A percentile compares a stretch with the other conserved stretches of the same genome.
Conservation (phyloP, 2,888 invertebrate species). For the Hydrotaea diabolus region DNA sequence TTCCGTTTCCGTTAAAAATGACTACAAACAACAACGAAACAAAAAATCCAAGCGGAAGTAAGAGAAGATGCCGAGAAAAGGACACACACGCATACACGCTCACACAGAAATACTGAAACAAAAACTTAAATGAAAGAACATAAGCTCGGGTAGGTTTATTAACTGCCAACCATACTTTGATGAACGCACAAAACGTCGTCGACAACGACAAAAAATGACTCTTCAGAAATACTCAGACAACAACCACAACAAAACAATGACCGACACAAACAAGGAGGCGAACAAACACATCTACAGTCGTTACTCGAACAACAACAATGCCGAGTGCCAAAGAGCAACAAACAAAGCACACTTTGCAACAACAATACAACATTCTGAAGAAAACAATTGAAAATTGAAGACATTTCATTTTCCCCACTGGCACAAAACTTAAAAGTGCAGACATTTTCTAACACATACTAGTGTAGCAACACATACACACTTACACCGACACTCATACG, state of each 20-base stretch:
- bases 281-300: not conserved
- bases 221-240: constrained; percentile 27
- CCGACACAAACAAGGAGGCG: too few species aligned
- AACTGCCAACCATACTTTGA: constrained; percentile 40
- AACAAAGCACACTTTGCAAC: constrained; percentile 16
- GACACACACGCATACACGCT: not conserved
- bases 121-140: not conserved
- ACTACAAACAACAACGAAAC: not conserved
- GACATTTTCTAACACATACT: constrained; percentile 50
- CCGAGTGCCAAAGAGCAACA: too few species aligned
- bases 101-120: constrained; percentile 11
- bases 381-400: constrained; percentile 61
- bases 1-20: constrained; percentile 57
- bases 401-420: constrained; percentile 37
- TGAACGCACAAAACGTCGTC: constrained; percentile 29
- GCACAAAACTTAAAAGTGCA: constrained; percentile 57
- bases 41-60: not conserved
- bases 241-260: constrained; percentile 26
- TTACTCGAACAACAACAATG: not conserved
- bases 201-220: constrained; percentile 44
- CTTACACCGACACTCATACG: not conserved
- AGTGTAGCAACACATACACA: not conserved
- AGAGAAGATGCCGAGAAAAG: not conserved
- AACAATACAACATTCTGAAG: constrained; percentile 16
- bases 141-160: constrained; percentile 37